phyloP scores from a whole-genome alignment of 2,113 vertebrate genomes.

The Amphilophus citrinellus region DNA sequence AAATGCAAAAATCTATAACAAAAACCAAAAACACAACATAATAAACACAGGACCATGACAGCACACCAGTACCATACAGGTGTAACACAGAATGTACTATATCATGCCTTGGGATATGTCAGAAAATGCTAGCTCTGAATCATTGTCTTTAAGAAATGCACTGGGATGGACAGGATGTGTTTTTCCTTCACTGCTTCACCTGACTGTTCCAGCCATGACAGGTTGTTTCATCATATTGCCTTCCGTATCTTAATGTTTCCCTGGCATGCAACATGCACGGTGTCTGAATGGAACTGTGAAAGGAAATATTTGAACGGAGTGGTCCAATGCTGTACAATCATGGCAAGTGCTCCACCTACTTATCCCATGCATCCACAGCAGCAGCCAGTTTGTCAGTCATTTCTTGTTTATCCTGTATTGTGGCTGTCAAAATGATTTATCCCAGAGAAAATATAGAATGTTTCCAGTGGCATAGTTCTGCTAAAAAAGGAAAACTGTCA shows the following conservation, averaged over 20 bases:
- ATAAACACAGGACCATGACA: not conserved
- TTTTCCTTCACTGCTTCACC: not conserved
- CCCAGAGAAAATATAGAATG: not conserved
- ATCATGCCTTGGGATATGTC: not conserved
- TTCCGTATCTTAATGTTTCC: not conserved
- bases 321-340: not conserved
- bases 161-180: not conserved
- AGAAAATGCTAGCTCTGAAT: not conserved
- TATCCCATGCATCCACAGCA: not conserved
- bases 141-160: not conserved
- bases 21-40: not conserved
- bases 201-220: not conserved
- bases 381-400: conserved; percentile 18
- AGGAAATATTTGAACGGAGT: not conserved
- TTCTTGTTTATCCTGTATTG: not conserved
- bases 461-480: not conserved
- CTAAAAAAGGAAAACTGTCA: not conserved
- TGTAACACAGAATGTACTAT: not conserved
- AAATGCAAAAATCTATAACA: not conserved
- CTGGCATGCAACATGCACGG: not conserved
- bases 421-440: not conserved
- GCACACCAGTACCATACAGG: not conserved
- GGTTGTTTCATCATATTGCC: not conserved
- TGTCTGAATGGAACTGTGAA: not conserved
- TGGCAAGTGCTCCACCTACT: not conserved